These are phyloP conservation scores for Calypte anna DNA, from an alignment of 2,113 vertebrate species.

Conservation along the genomic window DNA sequence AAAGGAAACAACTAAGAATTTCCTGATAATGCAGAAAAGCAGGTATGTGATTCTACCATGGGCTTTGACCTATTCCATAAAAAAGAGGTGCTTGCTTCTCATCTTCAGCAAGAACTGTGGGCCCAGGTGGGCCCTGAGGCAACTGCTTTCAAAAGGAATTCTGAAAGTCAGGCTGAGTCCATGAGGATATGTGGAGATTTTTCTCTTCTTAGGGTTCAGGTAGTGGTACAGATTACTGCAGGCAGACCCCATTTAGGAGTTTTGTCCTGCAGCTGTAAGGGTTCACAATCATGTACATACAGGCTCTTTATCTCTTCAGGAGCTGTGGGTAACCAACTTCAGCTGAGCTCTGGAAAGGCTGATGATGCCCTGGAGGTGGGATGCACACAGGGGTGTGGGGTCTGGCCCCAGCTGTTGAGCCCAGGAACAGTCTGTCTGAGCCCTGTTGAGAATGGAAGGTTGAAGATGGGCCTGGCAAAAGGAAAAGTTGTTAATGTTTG, in stretches of 20 bases:
- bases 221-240: neutral
- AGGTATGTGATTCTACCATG: neutral
- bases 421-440: neutral
- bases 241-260: neutral
- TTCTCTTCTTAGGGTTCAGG: neutral
- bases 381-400: neutral
- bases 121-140: neutral
- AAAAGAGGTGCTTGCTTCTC: neutral
- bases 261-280: neutral
- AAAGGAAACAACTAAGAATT: neutral
- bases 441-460: too few relatives aligned
- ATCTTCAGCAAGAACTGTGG: neutral
- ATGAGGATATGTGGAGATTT: neutral
- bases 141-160: neutral
- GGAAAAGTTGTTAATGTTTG: neutral
- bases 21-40: neutral
- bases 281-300: neutral
- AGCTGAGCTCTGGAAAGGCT: neutral
- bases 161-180: neutral
- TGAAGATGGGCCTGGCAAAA: accelerated
- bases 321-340: neutral
- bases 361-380: too few relatives aligned
- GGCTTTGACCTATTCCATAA: neutral
- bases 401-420: neutral
- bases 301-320: neutral